Evolutionary conservation across 2,113 vertebrate species (phyloP).

Genomic region (Poecile atricapillus): DNA sequence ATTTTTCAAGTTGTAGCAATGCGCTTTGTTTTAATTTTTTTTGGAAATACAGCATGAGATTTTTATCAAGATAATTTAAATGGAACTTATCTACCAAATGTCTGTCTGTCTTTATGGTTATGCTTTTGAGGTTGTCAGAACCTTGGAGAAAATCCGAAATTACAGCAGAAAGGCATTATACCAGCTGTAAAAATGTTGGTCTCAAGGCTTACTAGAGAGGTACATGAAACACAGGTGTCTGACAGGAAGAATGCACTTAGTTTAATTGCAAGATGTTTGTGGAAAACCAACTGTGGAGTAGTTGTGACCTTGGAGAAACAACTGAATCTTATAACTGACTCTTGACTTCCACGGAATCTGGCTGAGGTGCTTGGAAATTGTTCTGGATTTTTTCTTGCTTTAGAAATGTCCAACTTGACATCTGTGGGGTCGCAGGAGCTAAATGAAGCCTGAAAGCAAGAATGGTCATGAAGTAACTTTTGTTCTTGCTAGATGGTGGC

Average conservation of each 20-base stretch:
- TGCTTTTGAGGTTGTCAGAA: conserved; percentile 8
- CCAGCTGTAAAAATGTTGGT: not conserved
- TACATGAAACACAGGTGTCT: conserved; percentile 10
- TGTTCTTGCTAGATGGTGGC: not conserved
- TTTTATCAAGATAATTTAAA: conserved; percentile 2
- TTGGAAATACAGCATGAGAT: not conserved
- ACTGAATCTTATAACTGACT: not conserved
- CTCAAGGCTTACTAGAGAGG: not conserved
- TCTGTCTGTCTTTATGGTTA: not conserved
- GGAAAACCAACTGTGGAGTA: not conserved
- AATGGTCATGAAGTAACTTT: not conserved
- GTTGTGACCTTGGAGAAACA: not conserved
- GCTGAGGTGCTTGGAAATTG: not conserved
- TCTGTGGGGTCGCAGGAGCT: not conserved
- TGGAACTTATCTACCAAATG: not conserved
- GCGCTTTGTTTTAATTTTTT: not conserved
- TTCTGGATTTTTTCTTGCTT: not conserved
- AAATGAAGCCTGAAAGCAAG: not conserved
- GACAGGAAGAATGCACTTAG: conserved; percentile 3
- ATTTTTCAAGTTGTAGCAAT: not conserved
- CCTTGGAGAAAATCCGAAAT: not conserved
- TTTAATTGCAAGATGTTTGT: conserved; percentile 21
- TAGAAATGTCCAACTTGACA: not conserved
- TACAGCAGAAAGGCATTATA: not conserved
- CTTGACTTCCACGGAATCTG: conserved; percentile 11